Base-by-base conservation (phyloP, 2,888 invertebrate species). In the Ormyrus pomaceus region DNA sequence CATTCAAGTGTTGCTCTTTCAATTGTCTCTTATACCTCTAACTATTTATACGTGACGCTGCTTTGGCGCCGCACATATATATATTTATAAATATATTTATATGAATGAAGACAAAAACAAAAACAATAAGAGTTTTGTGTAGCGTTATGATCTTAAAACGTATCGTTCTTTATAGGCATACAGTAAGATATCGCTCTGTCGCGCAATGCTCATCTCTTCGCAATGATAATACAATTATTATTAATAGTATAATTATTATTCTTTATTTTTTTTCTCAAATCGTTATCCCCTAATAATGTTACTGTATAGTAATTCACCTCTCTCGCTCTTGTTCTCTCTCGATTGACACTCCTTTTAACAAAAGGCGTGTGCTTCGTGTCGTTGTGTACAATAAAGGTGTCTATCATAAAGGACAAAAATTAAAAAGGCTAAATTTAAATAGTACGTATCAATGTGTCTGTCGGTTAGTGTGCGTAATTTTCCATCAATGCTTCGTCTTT, bases 201-300 rank as follows among this genome's bases (percentile, higher is more conserved):
- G 71, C 78, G 71, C 82, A 80, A 62, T 80, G 55, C 72, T 72
- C 34, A 34, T 34, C 56, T 77, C 77, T 69, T 82, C 71, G 73
- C 50, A 80, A 79, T 74, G 73, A 82, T 80, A 84, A 82, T 73
- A 76, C 82, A 73, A 82, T 82, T 65, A 80, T 79, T 65, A 74
- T 81, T 77, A 65, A 75, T 71, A 77, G 74, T 62, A 65, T 62
- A 78, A 77, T 79, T 79, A 70, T 77, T 11, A 77, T 80, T 82
- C 77, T 68, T 68, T 34, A 65, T 65, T 50, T 82, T 19, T 62
- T 50, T 70, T 72, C 64, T 62, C 51, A n/a, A 45, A 58, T 56
- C 56, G 48, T 55, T 58, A 50, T 55, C 11, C 11, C 50, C 50
- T 45, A 56, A 61, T 61, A 53, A 34, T 34, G 34, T 34, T 34